Conservation (phyloP, 2,888 invertebrate species). For the Aplocera efformata region DNA sequence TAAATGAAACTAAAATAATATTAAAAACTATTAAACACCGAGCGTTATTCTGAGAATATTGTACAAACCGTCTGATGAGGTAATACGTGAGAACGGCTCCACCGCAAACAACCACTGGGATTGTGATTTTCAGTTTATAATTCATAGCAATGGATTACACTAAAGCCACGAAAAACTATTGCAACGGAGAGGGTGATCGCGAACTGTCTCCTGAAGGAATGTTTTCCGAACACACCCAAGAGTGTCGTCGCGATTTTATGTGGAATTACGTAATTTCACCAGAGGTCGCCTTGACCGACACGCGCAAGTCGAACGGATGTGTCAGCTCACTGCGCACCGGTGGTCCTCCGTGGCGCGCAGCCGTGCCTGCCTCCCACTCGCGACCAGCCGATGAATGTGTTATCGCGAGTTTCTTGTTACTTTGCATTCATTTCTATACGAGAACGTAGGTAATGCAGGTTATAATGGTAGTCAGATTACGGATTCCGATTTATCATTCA, state of each 20-base stretch:
- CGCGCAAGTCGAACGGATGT: conserved; percentile 77
- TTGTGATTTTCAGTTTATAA: conserved; percentile 74
- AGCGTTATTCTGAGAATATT: conserved; percentile 21
- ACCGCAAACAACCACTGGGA: conserved; percentile 76
- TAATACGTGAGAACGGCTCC: conserved; percentile 76
- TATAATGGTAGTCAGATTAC: conserved; percentile 67
- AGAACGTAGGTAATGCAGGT: conserved; percentile 48
- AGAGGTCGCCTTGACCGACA: conserved; percentile 76
- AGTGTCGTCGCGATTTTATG: conserved; percentile 56
- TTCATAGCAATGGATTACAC: conserved; percentile 55
- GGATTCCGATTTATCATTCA: conserved; percentile 50
- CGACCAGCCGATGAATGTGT: conserved; percentile 56
- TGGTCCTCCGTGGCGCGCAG: conserved; percentile 62
- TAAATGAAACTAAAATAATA: not conserved
- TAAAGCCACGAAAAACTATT: conserved; percentile 30
- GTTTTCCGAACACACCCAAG: conserved; percentile 74
- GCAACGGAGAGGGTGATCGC: conserved; percentile 48
- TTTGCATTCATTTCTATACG: conserved; percentile 63
- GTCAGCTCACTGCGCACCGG: conserved; percentile 76
- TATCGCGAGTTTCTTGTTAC: conserved; percentile 75
- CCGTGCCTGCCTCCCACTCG: conserved; percentile 66
- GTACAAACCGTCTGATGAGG: conserved; percentile 78
- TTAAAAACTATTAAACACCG: not conserved
- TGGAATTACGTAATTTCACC: conserved; percentile 76
- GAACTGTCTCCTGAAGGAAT: conserved; percentile 53